These are phyloP conservation scores for Drosophila antonietae DNA, from an alignment of 2,888 invertebrate genomes.

Conservation along the genomic window DNA sequence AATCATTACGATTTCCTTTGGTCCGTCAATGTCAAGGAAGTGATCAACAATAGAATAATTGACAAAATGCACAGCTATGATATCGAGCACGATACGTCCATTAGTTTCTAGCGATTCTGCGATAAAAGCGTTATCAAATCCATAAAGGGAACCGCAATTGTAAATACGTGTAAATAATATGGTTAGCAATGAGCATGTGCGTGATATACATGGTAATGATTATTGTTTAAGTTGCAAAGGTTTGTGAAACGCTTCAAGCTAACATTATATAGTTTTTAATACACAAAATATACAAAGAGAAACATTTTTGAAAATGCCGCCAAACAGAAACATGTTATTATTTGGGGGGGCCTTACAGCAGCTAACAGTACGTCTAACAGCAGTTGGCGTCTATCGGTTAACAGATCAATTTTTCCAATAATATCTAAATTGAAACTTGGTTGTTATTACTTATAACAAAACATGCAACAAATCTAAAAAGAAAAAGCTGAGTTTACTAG, in stretches of 20 bases:
- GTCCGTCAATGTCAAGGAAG: conserved; percentile 87
- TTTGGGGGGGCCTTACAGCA: background rate
- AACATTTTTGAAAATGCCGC: conserved; percentile 17
- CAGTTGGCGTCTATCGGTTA: background rate
- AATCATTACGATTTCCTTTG: conserved; percentile 90
- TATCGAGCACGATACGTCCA: conserved; percentile 43
- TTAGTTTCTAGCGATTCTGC: conserved; percentile 44
- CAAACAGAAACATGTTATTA: background rate
- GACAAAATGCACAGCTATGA: conserved; percentile 74
- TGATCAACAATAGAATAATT: conserved; percentile 86
- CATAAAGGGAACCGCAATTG: conserved; percentile 20
- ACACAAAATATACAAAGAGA: conserved; percentile 22
- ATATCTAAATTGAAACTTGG: no score
- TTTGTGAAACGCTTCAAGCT: conserved; percentile 57
- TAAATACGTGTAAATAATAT: conserved; percentile 55
- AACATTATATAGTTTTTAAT: conserved; percentile 36
- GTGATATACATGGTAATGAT: conserved; percentile 56
- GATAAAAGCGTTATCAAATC: conserved; percentile 35
- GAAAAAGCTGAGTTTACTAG: no score
- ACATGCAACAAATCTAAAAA: no score
- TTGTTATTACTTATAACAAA: no score
- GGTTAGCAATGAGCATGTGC: conserved; percentile 51
- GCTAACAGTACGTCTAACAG: background rate
- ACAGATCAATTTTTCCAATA: background rate
- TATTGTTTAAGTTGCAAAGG: conserved; percentile 56